phyloP scores from a whole-genome alignment of 2,888 invertebrate species.

The Xylophagus ater region DNA sequence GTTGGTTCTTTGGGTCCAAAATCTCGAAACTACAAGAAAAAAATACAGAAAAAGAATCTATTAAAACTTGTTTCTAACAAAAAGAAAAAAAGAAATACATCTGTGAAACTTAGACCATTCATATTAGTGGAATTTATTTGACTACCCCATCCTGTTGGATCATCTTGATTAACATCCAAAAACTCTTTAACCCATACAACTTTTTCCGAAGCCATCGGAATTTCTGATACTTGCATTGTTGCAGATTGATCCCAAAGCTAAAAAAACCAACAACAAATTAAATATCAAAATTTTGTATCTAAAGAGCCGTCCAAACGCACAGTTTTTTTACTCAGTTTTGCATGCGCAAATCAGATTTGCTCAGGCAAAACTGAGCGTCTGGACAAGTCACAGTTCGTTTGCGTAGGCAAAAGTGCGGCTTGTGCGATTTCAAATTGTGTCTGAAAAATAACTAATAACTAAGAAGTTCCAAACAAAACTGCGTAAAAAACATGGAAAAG shows the following conservation, averaged over 20 bases:
- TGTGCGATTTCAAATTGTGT: too few relatives aligned
- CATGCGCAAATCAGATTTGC: too few relatives aligned
- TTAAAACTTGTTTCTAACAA: neutral
- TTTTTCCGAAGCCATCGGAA: constrained; percentile 26
- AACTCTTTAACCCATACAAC: constrained; percentile 30
- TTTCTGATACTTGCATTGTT: constrained; percentile 24
- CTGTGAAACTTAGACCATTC: neutral
- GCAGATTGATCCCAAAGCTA: constrained; percentile 21
- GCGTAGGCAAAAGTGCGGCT: too few relatives aligned
- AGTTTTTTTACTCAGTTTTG: too few relatives aligned
- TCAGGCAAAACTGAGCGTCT: too few relatives aligned
- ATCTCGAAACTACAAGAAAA: constrained; percentile 22
- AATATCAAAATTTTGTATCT: too few relatives aligned
- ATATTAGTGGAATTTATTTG: neutral
- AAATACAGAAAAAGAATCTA: neutral
- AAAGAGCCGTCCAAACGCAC: too few relatives aligned
- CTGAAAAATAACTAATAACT: neutral
- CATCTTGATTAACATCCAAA: constrained; percentile 25
- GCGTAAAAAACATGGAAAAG: neutral
- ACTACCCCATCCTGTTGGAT: neutral
- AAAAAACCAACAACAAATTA: neutral
- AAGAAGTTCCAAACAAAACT: neutral
- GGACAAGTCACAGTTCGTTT: too few relatives aligned
- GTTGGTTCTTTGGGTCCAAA: constrained; percentile 41
- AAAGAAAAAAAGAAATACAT: neutral